Percentiles rank a stretch among this genome's conserved stretches.
phyloP scores from a whole-genome alignment of 2,113 vertebrate species.

The Philantomba maxwellii region DNA sequence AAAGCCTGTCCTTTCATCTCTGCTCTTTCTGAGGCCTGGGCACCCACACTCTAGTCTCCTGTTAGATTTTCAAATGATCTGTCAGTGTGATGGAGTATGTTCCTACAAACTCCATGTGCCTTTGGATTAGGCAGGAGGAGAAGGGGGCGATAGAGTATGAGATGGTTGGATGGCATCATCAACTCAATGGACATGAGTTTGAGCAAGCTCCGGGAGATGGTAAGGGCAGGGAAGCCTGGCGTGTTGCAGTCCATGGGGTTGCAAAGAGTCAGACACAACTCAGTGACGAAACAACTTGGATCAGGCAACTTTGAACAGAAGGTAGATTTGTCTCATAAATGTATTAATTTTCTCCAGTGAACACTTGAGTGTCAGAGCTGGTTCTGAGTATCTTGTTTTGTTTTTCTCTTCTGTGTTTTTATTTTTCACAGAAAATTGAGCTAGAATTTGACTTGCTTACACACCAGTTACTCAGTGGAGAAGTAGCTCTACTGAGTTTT shows the following conservation, averaged over 20 bases:
- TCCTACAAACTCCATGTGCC: rapidly evolving
- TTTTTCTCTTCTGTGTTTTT: neutral
- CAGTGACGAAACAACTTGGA: neutral
- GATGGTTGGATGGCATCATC: neutral
- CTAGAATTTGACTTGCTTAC: neutral
- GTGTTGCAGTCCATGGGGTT: neutral
- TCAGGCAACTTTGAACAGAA: neutral
- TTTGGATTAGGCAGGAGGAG: neutral
- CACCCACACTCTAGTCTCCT: neutral
- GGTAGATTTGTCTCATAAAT: neutral
- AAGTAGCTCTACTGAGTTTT: neutral
- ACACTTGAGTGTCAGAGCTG: neutral
- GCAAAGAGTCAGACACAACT: neutral
- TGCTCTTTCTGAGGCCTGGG: neutral
- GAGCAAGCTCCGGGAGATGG: neutral
- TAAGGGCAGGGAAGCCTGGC: neutral
- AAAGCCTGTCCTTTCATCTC: neutral
- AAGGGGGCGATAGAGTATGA: neutral
- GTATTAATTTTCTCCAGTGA: neutral
- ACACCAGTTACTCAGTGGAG: neutral
- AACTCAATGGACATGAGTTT: neutral
- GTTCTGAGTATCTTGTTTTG: neutral
- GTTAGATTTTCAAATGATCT: neutral
- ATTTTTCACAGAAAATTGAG: neutral
- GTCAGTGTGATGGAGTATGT: neutral